Percentiles rank a stretch among this genome's conserved stretches.
Evolutionary conservation across 1,140 invertebrate genomes (phyloP).

Genomic region (Matsumurasca onukii): DNA sequence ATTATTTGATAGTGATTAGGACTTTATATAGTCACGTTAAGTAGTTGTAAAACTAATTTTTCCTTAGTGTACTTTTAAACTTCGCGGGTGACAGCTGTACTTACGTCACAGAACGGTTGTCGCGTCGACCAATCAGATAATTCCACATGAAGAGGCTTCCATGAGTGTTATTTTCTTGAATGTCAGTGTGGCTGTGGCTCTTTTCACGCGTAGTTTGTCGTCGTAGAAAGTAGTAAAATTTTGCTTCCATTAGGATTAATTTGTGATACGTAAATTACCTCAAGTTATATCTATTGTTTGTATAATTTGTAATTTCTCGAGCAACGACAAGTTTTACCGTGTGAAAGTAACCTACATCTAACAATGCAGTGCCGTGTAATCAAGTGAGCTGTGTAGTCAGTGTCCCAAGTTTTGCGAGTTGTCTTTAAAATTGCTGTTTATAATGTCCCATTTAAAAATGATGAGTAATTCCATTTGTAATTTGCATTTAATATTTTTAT

Average conservation of each 20-base stretch:
- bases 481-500: not conserved
- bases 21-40: too few relatives aligned
- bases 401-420: not conserved
- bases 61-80: not conserved
- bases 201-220: conserved; percentile 5
- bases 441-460: conserved; percentile 1
- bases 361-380: conserved; percentile 11
- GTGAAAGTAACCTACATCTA: not conserved
- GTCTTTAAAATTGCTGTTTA: not conserved
- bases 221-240: conserved; percentile 17
- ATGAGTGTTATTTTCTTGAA: not conserved
- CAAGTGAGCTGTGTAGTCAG: conserved; percentile 18
- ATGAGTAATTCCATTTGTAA: not conserved
- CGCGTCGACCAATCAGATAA: conserved; percentile 15
- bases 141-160: conserved; percentile 23
- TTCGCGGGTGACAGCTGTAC: not conserved
- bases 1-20: too few relatives aligned
- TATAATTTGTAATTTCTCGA: not conserved
- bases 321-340: not conserved
- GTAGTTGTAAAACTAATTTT: too few relatives aligned
- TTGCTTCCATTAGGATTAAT: not conserved
- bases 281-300: not conserved
- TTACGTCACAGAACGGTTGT: not conserved
- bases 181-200: conserved; percentile 25
- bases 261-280: conserved; percentile 1